Percentiles rank a stretch among this genome's conserved stretches.
Evolutionary conservation across 2,888 invertebrate species (phyloP).

Genomic region (Oligia latruncula): DNA sequence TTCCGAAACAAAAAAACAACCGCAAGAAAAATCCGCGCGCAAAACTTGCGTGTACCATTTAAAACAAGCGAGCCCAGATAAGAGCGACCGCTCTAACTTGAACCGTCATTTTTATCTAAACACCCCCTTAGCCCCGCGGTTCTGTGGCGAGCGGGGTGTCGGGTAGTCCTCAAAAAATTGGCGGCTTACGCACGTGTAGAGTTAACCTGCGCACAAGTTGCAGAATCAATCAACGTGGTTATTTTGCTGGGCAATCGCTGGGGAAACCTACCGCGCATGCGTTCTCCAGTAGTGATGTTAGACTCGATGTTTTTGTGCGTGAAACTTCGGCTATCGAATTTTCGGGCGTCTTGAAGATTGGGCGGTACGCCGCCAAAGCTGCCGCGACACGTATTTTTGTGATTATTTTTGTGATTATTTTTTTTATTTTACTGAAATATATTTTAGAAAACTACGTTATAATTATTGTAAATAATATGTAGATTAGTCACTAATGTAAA

Average conservation of each 20-base stretch:
- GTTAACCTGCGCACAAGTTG: constrained; percentile 87
- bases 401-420: background rate
- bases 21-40: constrained; percentile 54
- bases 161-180: constrained; percentile 73
- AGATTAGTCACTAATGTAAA: background rate
- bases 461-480: background rate
- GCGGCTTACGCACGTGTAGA: constrained; percentile 79
- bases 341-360: constrained; percentile 60
- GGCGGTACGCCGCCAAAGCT: constrained; percentile 19
- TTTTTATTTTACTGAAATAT: background rate
- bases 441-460: background rate
- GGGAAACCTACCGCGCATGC: constrained; percentile 80
- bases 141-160: constrained; percentile 62
- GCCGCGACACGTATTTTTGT: background rate
- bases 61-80: constrained; percentile 76
- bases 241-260: constrained; percentile 83
- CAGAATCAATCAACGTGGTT: constrained; percentile 88
- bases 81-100: constrained; percentile 67
- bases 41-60: constrained; percentile 69
- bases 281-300: constrained; percentile 79
- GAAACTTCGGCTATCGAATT: constrained; percentile 60
- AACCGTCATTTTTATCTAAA: constrained; percentile 67
- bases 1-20: constrained; percentile 35
- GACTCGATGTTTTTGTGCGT: constrained; percentile 61
- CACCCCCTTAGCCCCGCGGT: constrained; percentile 53